Base-by-base conservation (phyloP, 1,140 invertebrate genomes). In the Macrostomum lignano region DNA sequence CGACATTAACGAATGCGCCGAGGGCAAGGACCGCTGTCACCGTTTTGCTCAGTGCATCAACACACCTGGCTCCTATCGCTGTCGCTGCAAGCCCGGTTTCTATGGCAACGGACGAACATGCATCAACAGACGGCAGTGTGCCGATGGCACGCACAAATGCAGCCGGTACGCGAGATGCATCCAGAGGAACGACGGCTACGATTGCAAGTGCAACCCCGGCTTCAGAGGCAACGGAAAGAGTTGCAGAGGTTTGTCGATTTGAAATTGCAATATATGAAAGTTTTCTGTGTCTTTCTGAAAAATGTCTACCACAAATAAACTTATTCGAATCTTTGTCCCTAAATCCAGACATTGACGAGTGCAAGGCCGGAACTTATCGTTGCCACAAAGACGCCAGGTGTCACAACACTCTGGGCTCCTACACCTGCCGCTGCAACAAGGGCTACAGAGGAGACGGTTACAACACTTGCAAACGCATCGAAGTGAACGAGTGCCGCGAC, bases 221-320 rank as follows among this genome's bases (percentile, higher is more conserved):
- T 38, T 5, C 26, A 14, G 19, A 9, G 26, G 26, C 19, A 17
- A 28, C 26, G 26, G 26, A 15, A 14, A 3, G 10, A 13, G 17
- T 26, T 38, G 19, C 35, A 23, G 38, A 70, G 74, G 77, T 54
- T 67, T 75, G 41, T 72, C 77, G 50, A 73, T 77, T 55, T 77
- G 74, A n/a, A n/a, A n/a, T n/a, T n/a, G n/a, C n/a, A n/a, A n/a
- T n/a, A n/a, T n/a, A n/a, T n/a, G n/a, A n/a, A n/a, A n/a, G n/a
- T n/a, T n/a, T n/a, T n/a, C n/a, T n/a, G n/a, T n/a, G n/a, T n/a
- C n/a, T n/a, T n/a, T n/a, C n/a, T n/a, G n/a, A n/a, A n/a, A n/a
- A n/a, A n/a, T n/a, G n/a, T n/a, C n/a, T n/a, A n/a, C n/a, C n/a
- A n/a, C n/a, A n/a, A n/a, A n/a, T n/a, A n/a, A n/a, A n/a, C n/a